Percentiles rank a stretch among this genome's conserved stretches.
Conservation (phyloP, 2,797 vertebrate genomes). For the Anguilla pacifica region DNA sequence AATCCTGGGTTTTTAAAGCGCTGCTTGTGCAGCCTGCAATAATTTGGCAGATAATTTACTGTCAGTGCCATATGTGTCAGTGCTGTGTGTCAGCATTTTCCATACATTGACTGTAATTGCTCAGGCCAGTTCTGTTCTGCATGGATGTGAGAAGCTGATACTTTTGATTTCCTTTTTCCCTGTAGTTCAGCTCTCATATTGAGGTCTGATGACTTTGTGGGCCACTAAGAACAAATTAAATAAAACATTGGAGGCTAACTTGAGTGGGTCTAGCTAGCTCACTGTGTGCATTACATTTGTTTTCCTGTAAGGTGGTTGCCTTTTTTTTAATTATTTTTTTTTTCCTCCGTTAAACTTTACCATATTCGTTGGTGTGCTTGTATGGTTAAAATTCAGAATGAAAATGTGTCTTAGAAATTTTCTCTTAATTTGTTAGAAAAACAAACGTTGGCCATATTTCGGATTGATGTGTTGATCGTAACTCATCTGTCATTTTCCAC, state of each 20-base stretch:
- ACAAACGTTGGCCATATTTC: not conserved
- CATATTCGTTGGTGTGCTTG: not conserved
- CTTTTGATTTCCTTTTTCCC: not conserved
- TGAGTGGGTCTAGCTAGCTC: not conserved
- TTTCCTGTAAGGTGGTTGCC: not conserved
- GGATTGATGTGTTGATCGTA: not conserved
- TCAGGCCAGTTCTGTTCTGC: not conserved
- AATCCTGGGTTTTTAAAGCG: not conserved
- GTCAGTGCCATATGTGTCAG: not conserved
- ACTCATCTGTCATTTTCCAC: not conserved
- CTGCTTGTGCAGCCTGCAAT: not conserved
- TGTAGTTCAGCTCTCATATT: not conserved
- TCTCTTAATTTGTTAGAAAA: not conserved
- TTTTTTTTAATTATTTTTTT: not conserved
- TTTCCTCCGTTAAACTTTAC: not conserved
- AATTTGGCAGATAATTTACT: not conserved
- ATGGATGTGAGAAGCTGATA: not conserved
- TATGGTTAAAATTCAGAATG: too few relatives aligned
- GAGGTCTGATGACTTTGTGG: not conserved
- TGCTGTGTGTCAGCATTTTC: not conserved
- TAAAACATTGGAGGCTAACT: not conserved
- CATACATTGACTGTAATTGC: not conserved
- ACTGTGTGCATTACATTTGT: not conserved
- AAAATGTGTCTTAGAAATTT: not conserved
- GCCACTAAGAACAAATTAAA: not conserved